phyloP scores from a whole-genome alignment of 2,888 invertebrate genomes.

The Leptinotarsa tumamoca region DNA sequence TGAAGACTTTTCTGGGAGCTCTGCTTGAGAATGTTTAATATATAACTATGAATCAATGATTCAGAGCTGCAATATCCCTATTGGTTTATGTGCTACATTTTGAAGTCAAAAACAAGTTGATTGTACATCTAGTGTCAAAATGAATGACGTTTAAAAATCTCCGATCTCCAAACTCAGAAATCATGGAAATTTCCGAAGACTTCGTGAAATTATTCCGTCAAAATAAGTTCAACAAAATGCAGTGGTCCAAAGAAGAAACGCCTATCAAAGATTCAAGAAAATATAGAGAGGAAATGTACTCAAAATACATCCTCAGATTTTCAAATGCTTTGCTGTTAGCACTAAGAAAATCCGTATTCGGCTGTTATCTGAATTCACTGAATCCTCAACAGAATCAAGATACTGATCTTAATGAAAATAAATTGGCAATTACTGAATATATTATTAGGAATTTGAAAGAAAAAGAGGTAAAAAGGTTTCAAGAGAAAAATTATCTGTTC shows the following conservation, averaged over 20 bases:
- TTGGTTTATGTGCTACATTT: too few species aligned
- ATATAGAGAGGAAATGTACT: conserved; percentile 22
- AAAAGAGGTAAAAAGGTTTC: conserved; percentile 47
- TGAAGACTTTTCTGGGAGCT: too few species aligned
- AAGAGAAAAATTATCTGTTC: conserved; percentile 51
- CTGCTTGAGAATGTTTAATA: too few species aligned
- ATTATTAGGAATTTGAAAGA: conserved; percentile 49
- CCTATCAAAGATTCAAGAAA: conserved; percentile 34
- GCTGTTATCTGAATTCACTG: conserved; percentile 56
- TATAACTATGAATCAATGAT: too few species aligned
- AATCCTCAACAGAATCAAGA: conserved; percentile 56
- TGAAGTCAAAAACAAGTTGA: too few species aligned
- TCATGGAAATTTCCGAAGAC: conserved; percentile 15
- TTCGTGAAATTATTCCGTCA: conserved; percentile 23
- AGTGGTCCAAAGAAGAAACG: conserved; percentile 43
- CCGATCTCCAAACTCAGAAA: conserved; percentile 22
- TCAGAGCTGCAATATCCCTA: too few species aligned
- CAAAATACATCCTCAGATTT: conserved; percentile 36
- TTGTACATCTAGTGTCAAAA: neutral
- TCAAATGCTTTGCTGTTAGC: conserved; percentile 35
- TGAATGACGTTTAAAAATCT: neutral
- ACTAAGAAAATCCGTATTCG: conserved; percentile 53
- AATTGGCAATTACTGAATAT: conserved; percentile 54
- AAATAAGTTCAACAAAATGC: conserved; percentile 23
- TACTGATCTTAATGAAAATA: conserved; percentile 52